Conservation (phyloP, 1,140 invertebrate genomes). For the Halesus radiatus region DNA sequence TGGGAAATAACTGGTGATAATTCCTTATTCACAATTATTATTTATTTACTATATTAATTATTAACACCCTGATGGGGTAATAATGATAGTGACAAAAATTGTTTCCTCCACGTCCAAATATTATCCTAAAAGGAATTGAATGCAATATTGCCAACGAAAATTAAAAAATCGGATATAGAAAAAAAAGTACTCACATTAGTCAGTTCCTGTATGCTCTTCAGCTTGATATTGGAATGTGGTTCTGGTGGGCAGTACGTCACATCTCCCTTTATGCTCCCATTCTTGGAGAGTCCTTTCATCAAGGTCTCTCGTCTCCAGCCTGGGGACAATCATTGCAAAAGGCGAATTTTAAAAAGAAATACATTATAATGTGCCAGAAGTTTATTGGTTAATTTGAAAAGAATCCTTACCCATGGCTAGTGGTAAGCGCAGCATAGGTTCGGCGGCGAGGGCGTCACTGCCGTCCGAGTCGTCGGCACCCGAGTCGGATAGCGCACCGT, state of each 20-base stretch:
- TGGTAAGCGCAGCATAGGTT: conserved; percentile 62
- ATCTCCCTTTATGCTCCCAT: conserved; percentile 84
- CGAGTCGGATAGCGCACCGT: conserved; percentile 62
- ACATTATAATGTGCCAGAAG: no score
- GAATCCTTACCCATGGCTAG: conserved; percentile 61
- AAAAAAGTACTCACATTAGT: conserved; percentile 64
- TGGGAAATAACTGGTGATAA: no score
- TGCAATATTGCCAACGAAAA: no score
- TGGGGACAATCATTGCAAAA: conserved; percentile 29
- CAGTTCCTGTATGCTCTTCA: conserved; percentile 70
- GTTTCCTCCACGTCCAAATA: no score
- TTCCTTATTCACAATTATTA: no score
- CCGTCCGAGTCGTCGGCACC: conserved; percentile 70
- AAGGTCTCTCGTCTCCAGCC: conserved; percentile 93
- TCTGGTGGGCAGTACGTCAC: conserved; percentile 91
- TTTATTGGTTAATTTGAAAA: no score
- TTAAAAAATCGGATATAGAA: no score
- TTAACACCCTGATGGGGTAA: no score
- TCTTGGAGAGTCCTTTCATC: conserved; percentile 86
- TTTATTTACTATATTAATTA: no score
- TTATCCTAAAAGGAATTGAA: no score
- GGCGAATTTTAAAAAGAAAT: no score
- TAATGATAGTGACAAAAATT: no score
- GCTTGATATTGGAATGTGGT: conserved; percentile 72
- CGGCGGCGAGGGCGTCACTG: conserved; percentile 69